These are phyloP conservation scores for Nymphalis io DNA, from an alignment of 1,140 invertebrate genomes.

Conservation along the genomic window DNA sequence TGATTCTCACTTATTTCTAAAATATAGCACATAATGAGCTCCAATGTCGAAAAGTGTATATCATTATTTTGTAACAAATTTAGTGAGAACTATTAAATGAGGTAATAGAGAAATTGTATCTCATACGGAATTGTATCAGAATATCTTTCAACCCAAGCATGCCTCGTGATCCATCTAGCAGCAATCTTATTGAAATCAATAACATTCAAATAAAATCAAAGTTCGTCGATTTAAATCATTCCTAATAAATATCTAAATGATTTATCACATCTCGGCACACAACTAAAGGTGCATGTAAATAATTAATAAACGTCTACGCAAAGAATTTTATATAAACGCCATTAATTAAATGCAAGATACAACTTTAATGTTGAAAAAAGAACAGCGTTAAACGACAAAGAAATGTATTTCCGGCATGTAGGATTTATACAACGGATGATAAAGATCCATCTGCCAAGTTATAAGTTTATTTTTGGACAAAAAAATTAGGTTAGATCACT, in stretches of 20 bases:
- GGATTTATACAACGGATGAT: constrained; percentile 37
- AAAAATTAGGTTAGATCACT: constrained; percentile 34
- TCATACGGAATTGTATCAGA: neutral
- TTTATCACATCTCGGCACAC: neutral
- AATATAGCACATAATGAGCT: too few relatives aligned
- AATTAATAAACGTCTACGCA: neutral
- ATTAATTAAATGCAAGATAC: neutral
- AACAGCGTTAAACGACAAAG: constrained; percentile 8
- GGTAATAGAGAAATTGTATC: too few relatives aligned
- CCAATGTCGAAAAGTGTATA: too few relatives aligned
- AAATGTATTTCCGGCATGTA: constrained; percentile 30
- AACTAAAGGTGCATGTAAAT: neutral
- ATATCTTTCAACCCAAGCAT: too few relatives aligned
- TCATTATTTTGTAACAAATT: too few relatives aligned
- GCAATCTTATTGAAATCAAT: too few relatives aligned
- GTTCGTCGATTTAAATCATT: too few relatives aligned
- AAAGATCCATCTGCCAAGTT: constrained; percentile 39
- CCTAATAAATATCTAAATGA: neutral
- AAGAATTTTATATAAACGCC: neutral
- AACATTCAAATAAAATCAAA: too few relatives aligned
- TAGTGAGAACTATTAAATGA: too few relatives aligned
- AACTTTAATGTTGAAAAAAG: constrained; percentile 2
- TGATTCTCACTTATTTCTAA: too few relatives aligned
- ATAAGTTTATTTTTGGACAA: constrained; percentile 46
- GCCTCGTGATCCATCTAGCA: too few relatives aligned